These are phyloP conservation scores for Dysdera silvatica DNA, from an alignment of 1,140 invertebrate species.

Conservation along the genomic window DNA sequence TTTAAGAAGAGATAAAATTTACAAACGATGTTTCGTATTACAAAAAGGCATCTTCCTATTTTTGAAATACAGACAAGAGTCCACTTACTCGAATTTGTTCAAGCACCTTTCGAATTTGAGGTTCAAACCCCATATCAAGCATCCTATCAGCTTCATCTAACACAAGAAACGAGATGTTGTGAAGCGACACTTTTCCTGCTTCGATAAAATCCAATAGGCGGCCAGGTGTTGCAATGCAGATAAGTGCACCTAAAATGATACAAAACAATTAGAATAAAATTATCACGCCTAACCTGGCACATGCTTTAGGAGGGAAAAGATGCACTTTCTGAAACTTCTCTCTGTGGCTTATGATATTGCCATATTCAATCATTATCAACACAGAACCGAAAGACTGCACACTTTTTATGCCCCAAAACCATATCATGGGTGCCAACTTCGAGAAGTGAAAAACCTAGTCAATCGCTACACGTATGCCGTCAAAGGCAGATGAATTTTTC, in stretches of 20 bases:
- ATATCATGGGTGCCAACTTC: no score
- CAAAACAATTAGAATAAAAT: neutral
- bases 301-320: neutral
- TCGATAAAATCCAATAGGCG: conserved; percentile 93
- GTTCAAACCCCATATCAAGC: conserved; percentile 99
- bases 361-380: neutral
- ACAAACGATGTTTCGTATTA: neutral
- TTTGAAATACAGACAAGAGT: neutral
- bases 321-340: neutral
- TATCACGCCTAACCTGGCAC: neutral
- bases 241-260: conserved; percentile 30
- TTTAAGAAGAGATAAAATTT: conserved; percentile 1
- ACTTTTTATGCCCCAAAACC: neutral
- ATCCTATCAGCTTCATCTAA: conserved; percentile 69
- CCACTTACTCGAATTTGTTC: conserved; percentile 73
- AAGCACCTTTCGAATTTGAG: conserved; percentile 93
- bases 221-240: conserved; percentile 68
- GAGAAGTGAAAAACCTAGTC: no score
- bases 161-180: conserved; percentile 67
- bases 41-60: neutral
- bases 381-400: neutral
- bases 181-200: conserved; percentile 73
- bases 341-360: neutral
- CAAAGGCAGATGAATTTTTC: no score
- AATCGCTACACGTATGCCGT: no score